Conservation (phyloP, 2,113 vertebrate species). For the Ifrita kowaldi region DNA sequence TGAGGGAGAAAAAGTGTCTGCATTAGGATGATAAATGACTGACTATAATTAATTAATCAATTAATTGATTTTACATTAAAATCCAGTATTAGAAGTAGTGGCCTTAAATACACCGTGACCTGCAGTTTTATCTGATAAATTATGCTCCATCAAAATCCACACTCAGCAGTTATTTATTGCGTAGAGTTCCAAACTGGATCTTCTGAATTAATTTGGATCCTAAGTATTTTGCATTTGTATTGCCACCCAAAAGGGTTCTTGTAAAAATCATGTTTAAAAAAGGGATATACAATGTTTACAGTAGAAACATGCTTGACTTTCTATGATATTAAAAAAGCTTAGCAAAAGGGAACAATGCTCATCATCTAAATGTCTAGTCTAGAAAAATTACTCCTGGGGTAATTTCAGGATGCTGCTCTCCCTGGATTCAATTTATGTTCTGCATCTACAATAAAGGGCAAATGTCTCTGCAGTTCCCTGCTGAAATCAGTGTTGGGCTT, state of each 20-base stretch:
- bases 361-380: conserved; percentile 17
- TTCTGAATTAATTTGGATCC: conserved; percentile 58
- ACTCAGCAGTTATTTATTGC: conserved; percentile 52
- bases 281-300: conserved; percentile 24
- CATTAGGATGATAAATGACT: conserved; percentile 40
- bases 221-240: conserved; percentile 43
- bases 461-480: conserved; percentile 51
- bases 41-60: conserved; percentile 66
- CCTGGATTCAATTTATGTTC: conserved; percentile 33
- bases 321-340: conserved; percentile 34
- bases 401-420: conserved; percentile 21
- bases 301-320: conserved; percentile 22
- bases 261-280: conserved; percentile 43
- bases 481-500: conserved; percentile 50
- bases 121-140: conserved; percentile 55
- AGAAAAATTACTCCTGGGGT: conserved; percentile 35
- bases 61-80: conserved; percentile 59
- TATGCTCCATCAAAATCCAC: conserved; percentile 20
- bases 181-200: conserved; percentile 20
- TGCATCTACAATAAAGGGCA: conserved; percentile 64
- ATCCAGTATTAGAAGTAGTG: neutral
- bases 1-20: conserved; percentile 3
- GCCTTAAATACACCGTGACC: conserved; percentile 38
- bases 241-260: neutral
- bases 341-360: neutral